These are phyloP conservation scores for Pseudorhiza aurosa DNA, from an alignment of 30 jellyfish, hydroid and myxozoan genomes.

Conservation along the genomic window DNA sequence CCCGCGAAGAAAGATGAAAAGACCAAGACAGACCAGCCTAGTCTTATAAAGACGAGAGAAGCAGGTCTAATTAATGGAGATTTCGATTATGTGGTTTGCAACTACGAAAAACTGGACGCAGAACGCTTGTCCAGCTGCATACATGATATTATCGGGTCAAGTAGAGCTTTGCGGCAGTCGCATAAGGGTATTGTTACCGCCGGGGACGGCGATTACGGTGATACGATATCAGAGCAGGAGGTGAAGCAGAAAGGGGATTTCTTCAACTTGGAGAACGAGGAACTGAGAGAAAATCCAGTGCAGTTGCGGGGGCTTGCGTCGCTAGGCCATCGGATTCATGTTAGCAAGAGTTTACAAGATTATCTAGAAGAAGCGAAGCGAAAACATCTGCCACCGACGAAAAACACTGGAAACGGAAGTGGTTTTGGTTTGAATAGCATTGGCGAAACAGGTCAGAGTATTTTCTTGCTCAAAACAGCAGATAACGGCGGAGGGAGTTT, in stretches of 20 bases:
- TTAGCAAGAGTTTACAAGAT: slow-evolving; percentile 44
- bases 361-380: slow-evolving; percentile 48
- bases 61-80: background rate
- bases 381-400: slow-evolving; percentile 69
- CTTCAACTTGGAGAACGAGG: background rate
- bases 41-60: background rate
- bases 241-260: background rate
- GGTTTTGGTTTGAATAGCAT: background rate
- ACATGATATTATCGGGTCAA: background rate
- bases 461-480: background rate
- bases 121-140: slow-evolving; percentile 1
- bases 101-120: slow-evolving; percentile 3
- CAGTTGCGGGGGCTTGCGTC: background rate
- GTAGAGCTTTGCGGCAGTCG: background rate
- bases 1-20: background rate
- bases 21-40: background rate
- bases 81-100: slow-evolving; percentile 6
- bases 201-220: slow-evolving; percentile 9
- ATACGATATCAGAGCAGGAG: background rate
- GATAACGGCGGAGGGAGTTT: background rate
- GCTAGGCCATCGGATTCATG: slow-evolving; percentile 27
- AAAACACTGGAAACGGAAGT: slow-evolving; percentile 4
- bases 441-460: slow-evolving; percentile 10
- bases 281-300: background rate
- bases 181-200: background rate